phyloP scores from a whole-genome alignment of 2,888 invertebrate genomes.

The Drosophila atroscutellata region DNA sequence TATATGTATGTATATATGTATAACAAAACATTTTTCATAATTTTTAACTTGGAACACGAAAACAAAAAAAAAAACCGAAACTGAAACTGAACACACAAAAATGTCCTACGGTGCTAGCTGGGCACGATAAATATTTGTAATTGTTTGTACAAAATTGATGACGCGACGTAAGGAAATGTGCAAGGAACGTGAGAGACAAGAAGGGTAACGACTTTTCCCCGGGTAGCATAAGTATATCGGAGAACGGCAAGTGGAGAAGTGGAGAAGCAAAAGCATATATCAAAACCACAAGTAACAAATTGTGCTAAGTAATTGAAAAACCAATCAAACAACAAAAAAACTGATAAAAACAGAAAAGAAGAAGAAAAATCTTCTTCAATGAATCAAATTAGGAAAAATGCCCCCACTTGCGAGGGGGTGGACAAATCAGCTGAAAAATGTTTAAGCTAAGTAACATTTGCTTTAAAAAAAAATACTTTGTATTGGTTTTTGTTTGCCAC shows the following conservation, averaged over 20 bases:
- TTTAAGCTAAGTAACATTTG: conserved; percentile 16
- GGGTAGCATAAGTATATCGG: neutral
- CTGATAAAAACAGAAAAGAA: neutral
- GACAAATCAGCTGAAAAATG: neutral
- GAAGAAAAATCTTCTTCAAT: neutral
- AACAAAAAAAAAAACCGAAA: conserved; percentile 8
- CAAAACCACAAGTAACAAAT: conserved; percentile 20
- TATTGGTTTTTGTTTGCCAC: conserved; percentile 33
- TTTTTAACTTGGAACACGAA: conserved; percentile 28
- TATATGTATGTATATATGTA: conserved; percentile 7
- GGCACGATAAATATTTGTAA: conserved; percentile 44
- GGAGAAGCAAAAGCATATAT: conserved; percentile 18
- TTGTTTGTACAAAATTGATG: conserved; percentile 28
- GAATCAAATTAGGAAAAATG: neutral
- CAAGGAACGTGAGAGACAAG: conserved; percentile 31
- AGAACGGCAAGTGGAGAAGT: neutral
- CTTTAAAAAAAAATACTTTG: conserved; percentile 26
- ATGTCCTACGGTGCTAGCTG: conserved; percentile 47
- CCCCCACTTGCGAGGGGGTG: neutral
- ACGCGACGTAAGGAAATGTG: conserved; percentile 10
- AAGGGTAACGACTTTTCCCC: conserved; percentile 4
- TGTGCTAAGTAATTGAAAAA: conserved; percentile 36
- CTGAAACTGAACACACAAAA: conserved; percentile 21
- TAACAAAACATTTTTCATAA: conserved; percentile 22
- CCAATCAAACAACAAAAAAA: neutral